Percentiles rank a stretch among this genome's conserved stretches.
These are phyloP conservation scores for Scolopax rusticola DNA, from an alignment of 2,797 vertebrate genomes.

Conservation along the genomic window DNA sequence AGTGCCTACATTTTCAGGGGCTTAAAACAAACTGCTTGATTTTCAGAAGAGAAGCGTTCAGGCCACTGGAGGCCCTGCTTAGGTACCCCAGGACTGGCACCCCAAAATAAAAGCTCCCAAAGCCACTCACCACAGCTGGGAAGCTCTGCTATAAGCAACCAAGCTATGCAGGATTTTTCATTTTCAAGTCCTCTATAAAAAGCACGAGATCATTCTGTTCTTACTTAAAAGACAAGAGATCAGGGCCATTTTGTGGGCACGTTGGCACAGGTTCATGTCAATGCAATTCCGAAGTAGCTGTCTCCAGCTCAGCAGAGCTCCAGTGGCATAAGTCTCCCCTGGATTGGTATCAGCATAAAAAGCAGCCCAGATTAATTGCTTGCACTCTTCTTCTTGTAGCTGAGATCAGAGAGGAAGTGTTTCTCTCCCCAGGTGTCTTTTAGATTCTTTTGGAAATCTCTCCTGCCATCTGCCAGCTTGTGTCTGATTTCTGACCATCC, in stretches of 20 bases:
- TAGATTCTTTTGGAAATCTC: not conserved
- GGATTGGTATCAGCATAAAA: fast-evolving
- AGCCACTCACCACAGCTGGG: not conserved
- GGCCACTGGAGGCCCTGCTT: not conserved
- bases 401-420: not conserved
- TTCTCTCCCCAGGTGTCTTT: not conserved
- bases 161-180: not conserved
- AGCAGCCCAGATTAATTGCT: not conserved
- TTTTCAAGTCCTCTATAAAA: not conserved
- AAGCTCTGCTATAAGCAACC: not conserved
- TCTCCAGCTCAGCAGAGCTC: not conserved
- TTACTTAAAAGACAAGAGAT: not conserved
- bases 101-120: not conserved
- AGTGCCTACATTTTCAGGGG: not conserved
- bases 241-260: not conserved
- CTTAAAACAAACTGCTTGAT: not conserved
- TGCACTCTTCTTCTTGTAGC: not conserved
- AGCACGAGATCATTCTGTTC: not conserved
- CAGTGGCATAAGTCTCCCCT: not conserved
- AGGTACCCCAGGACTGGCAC: not conserved
- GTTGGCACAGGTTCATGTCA: not conserved
- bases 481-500: not conserved
- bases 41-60: not conserved
- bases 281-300: not conserved
- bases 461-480: not conserved